These are phyloP conservation scores for Cyclophora albipunctata DNA, from an alignment of 2,888 invertebrate genomes.

Conservation along the genomic window DNA sequence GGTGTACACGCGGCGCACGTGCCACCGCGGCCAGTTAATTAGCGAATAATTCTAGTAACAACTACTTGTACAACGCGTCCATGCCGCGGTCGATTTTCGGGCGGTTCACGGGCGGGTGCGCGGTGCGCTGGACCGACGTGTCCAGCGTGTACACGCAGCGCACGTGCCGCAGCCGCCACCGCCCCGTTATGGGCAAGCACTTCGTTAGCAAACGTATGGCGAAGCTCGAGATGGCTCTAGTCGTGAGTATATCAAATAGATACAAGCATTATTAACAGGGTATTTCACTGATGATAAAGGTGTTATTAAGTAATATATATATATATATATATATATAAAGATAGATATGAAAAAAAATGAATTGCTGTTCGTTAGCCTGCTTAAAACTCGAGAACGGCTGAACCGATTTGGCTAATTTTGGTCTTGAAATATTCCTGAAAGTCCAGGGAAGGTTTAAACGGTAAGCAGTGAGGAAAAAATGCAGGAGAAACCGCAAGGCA, in stretches of 20 bases:
- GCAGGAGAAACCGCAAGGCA: too few species aligned
- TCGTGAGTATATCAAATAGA: slow-evolving; percentile 16
- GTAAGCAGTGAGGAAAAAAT: too few species aligned
- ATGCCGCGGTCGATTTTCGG: slow-evolving; percentile 43
- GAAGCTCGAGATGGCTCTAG: slow-evolving; percentile 37
- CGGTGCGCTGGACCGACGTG: slow-evolving; percentile 52
- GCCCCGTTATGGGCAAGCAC: slow-evolving; percentile 39
- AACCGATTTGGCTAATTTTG: too few species aligned
- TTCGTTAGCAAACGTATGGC: slow-evolving; percentile 55
- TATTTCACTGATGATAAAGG: too few species aligned
- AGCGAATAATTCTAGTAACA: slow-evolving; percentile 30
- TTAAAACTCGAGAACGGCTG: too few species aligned
- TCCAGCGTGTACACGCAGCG: slow-evolving; percentile 54
- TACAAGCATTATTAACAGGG: too few species aligned
- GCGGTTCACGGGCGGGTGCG: slow-evolving; percentile 54
- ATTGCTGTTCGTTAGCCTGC: too few species aligned
- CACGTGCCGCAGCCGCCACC: slow-evolving; percentile 37
- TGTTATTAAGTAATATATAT: too few species aligned
- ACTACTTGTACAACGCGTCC: slow-evolving; percentile 22
- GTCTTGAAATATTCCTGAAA: too few species aligned
- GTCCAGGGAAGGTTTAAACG: too few species aligned
- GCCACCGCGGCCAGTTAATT: slow-evolving; percentile 38
- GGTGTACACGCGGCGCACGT: slow-evolving; percentile 53
- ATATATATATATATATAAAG: too few species aligned
- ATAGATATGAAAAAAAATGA: too few species aligned